phyloP scores from a whole-genome alignment of 1,140 invertebrate species.

The Mycetomoellerius zeteki region DNA sequence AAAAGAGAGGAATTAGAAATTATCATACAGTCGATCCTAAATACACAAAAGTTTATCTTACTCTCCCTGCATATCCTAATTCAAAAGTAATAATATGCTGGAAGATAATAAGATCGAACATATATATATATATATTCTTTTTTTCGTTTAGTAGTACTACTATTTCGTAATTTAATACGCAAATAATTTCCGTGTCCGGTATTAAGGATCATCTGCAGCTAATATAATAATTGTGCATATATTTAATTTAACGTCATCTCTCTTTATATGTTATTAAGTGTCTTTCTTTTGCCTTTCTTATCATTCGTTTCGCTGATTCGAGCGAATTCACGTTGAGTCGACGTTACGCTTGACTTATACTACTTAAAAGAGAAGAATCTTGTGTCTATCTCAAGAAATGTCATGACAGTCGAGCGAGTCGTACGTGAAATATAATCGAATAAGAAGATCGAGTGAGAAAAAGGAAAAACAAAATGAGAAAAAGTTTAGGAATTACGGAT shows the following conservation, averaged over 20 bases:
- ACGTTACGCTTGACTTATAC: background rate
- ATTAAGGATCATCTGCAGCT: background rate
- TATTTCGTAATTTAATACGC: background rate
- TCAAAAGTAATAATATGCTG: background rate
- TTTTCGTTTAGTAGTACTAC: background rate
- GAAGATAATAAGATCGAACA: background rate
- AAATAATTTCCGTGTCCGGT: background rate
- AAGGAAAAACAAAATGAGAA: background rate
- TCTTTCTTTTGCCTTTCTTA: background rate
- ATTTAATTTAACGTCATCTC: background rate
- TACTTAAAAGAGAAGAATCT: background rate
- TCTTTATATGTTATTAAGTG: background rate
- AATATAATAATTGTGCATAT: background rate
- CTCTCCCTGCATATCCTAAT: background rate
- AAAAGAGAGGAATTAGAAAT: constrained; percentile 16
- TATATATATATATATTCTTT: background rate
- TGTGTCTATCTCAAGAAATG: background rate
- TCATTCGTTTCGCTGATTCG: background rate
- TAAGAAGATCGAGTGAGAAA: constrained; percentile 24
- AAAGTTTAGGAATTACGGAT: background rate
- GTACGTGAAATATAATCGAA: constrained; percentile 15
- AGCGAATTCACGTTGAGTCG: background rate
- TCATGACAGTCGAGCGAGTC: background rate
- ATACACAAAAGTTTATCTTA: background rate
- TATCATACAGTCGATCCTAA: background rate